A percentile compares a stretch with the other conserved stretches of the same genome.
Evolutionary conservation across 1,140 invertebrate genomes (phyloP).

Genomic region (Asbolus verrucosus): DNA sequence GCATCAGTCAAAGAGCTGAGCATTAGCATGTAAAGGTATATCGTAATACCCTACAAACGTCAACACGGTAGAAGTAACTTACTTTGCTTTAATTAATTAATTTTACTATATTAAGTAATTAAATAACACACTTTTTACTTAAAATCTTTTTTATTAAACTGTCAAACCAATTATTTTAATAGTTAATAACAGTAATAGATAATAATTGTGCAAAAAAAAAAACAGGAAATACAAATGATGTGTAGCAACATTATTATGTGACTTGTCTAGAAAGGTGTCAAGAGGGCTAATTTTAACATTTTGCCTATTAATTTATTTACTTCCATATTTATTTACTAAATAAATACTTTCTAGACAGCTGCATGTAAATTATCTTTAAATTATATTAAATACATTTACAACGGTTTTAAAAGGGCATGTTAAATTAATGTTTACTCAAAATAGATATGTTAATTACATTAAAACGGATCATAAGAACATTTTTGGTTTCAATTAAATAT

Average conservation of each 20-base stretch:
- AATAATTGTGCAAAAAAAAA: not conserved
- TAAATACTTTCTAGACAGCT: slow-evolving; percentile 25
- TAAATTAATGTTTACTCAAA: not conserved
- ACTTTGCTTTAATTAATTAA: slow-evolving; percentile 19
- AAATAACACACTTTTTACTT: slow-evolving; percentile 7
- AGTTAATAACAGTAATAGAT: not conserved
- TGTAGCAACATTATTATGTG: slow-evolving; percentile 32
- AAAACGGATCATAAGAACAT: no score
- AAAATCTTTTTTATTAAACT: not conserved
- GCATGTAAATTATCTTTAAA: slow-evolving; percentile 11
- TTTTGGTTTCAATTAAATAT: not conserved
- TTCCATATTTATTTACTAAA: slow-evolving; percentile 21
- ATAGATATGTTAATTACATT: not conserved
- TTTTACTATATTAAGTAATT: slow-evolving; percentile 5
- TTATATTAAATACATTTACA: not conserved
- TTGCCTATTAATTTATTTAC: slow-evolving; percentile 27
- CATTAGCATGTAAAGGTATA: slow-evolving; percentile 5
- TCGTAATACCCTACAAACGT: slow-evolving; percentile 3
- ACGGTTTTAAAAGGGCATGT: slow-evolving; percentile 5
- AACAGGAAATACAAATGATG: slow-evolving; percentile 11
- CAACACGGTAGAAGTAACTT: not conserved
- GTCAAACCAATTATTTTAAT: not conserved
- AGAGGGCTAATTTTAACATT: slow-evolving; percentile 28
- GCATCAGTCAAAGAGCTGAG: slow-evolving; percentile 6
- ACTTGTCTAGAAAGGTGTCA: slow-evolving; percentile 23